Base-by-base conservation (phyloP, 2,888 invertebrate species). In the Nemotelus nigrinus region DNA sequence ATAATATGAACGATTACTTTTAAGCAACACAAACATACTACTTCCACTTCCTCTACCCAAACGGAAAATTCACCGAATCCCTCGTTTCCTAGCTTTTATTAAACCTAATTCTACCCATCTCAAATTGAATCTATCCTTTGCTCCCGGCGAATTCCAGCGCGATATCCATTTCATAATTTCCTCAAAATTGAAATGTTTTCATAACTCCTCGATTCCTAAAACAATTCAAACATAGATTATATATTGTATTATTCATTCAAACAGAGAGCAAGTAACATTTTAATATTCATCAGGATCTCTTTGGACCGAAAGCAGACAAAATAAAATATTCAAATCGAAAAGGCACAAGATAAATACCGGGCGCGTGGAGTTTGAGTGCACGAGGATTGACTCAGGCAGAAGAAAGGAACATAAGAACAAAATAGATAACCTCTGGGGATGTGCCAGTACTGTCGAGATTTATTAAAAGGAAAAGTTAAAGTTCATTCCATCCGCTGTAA, bases 381-480 rank as follows among this genome's bases (percentile, higher is more conserved):
- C 48, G 3, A 10, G 2, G 63, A 63, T 43, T 5, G 25, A 25
- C 0, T 25, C 25, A 25, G 25, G 25, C 25, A 25, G 67, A 6
- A 4, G 48, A 47, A 68, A 68, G 7, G 60, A 60, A 43, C 3
- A 25, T 7, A 10, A 39, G 60, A 7, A 2, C 60, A 39, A 43
- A 60, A 41, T 39, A 60, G 50, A 68, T 68, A 68, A 68, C 48
- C 67, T 25, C 67, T 5, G 48, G 67, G 48, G 39, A 68, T 39
- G 47, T 68, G 67, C n/a, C 48, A n/a, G 67, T 48, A 68, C 39
- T 68, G 65, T 25, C 25, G 50, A 68, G 50, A 68, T 68, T 68
- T 68, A 68, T 68, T 68, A 48, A 68, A 68, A 68, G 67, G 10
- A 68, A 48, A 68, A 68, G 67, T 68, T 68, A 68, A 68, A 68